A percentile compares a stretch with the other conserved stretches of the same genome.
These are phyloP conservation scores for Schizotus pectinicornis DNA, from an alignment of 2,888 invertebrate genomes.

Conservation along the genomic window DNA sequence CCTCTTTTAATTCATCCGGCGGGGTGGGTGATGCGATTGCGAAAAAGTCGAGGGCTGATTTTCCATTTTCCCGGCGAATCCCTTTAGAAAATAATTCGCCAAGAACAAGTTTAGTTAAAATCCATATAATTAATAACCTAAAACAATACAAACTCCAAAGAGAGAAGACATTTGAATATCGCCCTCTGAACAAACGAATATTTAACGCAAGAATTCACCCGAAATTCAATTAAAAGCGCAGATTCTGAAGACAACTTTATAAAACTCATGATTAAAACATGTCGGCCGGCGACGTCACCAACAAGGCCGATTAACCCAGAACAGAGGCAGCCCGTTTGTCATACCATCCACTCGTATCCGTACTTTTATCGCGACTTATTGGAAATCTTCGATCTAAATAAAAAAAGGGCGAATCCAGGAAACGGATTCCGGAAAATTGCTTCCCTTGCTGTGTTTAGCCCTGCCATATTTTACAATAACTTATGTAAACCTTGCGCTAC, in stretches of 20 bases:
- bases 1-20: constrained; percentile 3
- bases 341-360: constrained; percentile 1
- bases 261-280: constrained; percentile 55
- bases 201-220: constrained; percentile 45
- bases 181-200: constrained; percentile 41
- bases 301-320: constrained; percentile 17
- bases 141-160: constrained; percentile 33
- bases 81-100: constrained; percentile 16
- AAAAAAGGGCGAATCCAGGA: constrained; percentile 5
- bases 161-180: constrained; percentile 39
- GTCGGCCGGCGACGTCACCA: constrained; percentile 15
- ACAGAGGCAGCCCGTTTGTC: constrained; percentile 2
- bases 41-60: too few relatives aligned
- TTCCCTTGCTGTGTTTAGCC: constrained; percentile 17
- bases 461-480: constrained; percentile 15
- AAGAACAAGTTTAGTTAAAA: constrained; percentile 24
- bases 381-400: constrained; percentile 17
- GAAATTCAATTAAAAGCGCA: constrained; percentile 48
- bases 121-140: constrained; percentile 36
- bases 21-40: neutral
- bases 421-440: constrained; percentile 20
- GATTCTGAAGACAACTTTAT: constrained; percentile 48
- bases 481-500: constrained; percentile 7
- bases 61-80: neutral
- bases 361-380: constrained; percentile 6